A percentile compares a stretch with the other conserved stretches of the same genome.
phyloP scores from a whole-genome alignment of 2,797 vertebrate species.

The Phataginus tetradactyla region DNA sequence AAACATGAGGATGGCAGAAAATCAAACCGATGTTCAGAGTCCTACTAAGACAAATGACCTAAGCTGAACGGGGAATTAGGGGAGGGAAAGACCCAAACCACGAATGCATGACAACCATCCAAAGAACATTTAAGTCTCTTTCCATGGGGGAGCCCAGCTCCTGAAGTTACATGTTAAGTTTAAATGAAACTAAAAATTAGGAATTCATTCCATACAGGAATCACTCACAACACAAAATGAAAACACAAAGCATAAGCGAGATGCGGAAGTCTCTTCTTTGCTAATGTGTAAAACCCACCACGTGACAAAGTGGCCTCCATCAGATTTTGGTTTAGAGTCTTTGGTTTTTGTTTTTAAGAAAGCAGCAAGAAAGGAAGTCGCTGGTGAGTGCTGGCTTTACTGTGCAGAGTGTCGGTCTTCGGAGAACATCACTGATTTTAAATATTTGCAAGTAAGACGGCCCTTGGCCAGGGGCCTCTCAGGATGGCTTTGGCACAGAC shows the following conservation, averaged over 20 bases:
- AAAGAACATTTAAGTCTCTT: conserved; percentile 48
- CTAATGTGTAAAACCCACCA: neutral
- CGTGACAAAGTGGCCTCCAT: neutral
- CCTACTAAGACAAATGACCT: conserved; percentile 63
- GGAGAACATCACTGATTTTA: neutral
- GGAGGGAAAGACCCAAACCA: conserved; percentile 53
- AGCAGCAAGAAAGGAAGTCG: neutral
- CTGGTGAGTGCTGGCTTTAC: conserved; percentile 19
- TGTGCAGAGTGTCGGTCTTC: neutral
- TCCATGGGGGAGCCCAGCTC: neutral
- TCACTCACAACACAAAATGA: neutral
- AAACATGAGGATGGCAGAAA: conserved; percentile 6
- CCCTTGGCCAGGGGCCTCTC: conserved; percentile 18
- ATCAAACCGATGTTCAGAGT: conserved; percentile 56
- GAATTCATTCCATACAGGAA: conserved; percentile 1
- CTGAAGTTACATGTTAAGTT: conserved; percentile 48
- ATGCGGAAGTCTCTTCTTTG: neutral
- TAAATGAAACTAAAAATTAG: conserved; percentile 3
- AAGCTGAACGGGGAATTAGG: conserved; percentile 31
- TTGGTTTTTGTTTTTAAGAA: neutral
- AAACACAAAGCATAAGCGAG: neutral
- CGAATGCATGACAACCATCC: neutral
- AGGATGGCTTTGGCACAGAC: neutral
- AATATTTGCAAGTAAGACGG: neutral
- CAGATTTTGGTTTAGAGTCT: neutral